Percentiles rank a stretch among this genome's conserved stretches.
Conservation (phyloP, 2,888 invertebrate genomes). For the Boloria euphrosyne region DNA sequence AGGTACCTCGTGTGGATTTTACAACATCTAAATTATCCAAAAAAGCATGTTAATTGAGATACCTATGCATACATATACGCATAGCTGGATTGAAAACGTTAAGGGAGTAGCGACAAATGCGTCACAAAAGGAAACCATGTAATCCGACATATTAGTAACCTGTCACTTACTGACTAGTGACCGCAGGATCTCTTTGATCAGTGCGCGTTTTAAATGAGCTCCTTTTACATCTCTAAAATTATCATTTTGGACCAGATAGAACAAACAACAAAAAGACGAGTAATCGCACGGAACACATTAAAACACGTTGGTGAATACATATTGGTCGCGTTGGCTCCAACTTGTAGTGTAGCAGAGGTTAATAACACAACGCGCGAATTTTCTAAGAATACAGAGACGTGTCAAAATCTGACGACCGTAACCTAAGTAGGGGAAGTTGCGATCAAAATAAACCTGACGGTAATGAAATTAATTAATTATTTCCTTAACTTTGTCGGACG, state of each 20-base stretch:
- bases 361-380: constrained; percentile 57
- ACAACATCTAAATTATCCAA: no score
- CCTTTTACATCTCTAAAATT: constrained; percentile 70
- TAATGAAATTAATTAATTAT: constrained; percentile 56
- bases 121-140: constrained; percentile 44
- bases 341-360: constrained; percentile 53
- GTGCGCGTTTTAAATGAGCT: constrained; percentile 61
- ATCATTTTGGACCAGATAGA: constrained; percentile 43
- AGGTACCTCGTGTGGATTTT: no score
- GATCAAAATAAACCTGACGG: constrained; percentile 59
- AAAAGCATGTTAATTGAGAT: no score
- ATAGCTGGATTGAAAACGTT: neutral
- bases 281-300: constrained; percentile 10
- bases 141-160: constrained; percentile 71
- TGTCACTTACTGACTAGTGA: constrained; percentile 64
- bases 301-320: constrained; percentile 4
- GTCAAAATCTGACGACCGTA: constrained; percentile 60
- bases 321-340: constrained; percentile 2
- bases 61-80: neutral
- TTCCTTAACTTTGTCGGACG: constrained; percentile 43
- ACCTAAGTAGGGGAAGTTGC: constrained; percentile 61
- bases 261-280: constrained; percentile 5
- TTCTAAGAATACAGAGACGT: constrained; percentile 65
- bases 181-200: constrained; percentile 68
- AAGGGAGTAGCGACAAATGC: constrained; percentile 2